Conservation (phyloP, 1,140 invertebrate genomes). For the Listronotus bonariensis region DNA sequence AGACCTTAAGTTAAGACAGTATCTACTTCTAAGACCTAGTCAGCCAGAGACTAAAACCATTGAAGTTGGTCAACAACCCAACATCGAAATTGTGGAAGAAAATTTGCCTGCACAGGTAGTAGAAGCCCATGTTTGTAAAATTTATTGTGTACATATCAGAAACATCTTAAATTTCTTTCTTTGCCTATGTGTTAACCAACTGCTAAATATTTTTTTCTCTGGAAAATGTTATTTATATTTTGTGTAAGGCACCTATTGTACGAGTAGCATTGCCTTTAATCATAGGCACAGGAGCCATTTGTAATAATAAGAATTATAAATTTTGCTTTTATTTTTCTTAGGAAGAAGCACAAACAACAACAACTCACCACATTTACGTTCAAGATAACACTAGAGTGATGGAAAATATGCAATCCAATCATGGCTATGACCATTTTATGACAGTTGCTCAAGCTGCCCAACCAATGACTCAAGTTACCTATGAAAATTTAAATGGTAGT, state of each 20-base stretch:
- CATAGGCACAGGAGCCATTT: no score
- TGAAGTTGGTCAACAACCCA: slow-evolving; percentile 35
- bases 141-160: no score
- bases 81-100: slow-evolving; percentile 8
- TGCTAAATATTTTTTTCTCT: no score
- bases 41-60: slow-evolving; percentile 35
- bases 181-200: no score
- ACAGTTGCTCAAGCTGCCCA: background rate
- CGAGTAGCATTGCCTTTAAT: no score
- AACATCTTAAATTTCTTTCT: no score
- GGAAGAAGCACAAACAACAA: slow-evolving; percentile 15
- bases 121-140: no score
- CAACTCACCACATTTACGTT: slow-evolving; percentile 18
- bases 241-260: no score
- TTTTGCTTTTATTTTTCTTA: slow-evolving; percentile 16
- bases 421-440: slow-evolving; percentile 23
- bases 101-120: slow-evolving; percentile 12
- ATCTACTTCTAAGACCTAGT: slow-evolving; percentile 32
- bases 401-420: slow-evolving; percentile 5
- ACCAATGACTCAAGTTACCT: slow-evolving; percentile 11
- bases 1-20: slow-evolving; percentile 54
- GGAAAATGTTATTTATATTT: no score
- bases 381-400: slow-evolving; percentile 18
- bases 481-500: slow-evolving; percentile 7
- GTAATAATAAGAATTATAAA: no score